Percentiles rank a stretch among this genome's conserved stretches.
These are phyloP conservation scores for Mormyrops attenuatus DNA, from an alignment of 2,797 vertebrate genomes.

Conservation along the genomic window DNA sequence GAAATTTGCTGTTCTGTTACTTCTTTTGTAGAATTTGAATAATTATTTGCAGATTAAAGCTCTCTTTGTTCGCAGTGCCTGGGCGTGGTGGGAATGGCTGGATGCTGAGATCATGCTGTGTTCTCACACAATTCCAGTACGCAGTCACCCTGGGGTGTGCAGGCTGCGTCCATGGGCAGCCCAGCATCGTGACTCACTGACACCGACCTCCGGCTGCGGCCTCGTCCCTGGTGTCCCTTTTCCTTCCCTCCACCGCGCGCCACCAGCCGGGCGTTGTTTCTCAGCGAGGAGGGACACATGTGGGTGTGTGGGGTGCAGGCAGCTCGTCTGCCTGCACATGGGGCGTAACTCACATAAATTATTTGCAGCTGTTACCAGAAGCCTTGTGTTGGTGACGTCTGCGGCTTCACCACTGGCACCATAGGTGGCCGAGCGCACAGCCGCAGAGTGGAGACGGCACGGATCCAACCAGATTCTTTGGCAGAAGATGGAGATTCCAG, in stretches of 20 bases:
- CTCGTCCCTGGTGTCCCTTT: not conserved
- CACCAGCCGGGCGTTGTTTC: not conserved
- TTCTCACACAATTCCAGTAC: not conserved
- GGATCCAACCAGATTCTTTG: constrained; percentile 35
- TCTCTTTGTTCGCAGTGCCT: not conserved
- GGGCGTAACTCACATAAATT: constrained; percentile 40
- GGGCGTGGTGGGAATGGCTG: not conserved
- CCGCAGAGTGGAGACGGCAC: constrained; percentile 8
- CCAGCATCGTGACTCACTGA: not conserved
- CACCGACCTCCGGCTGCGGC: not conserved
- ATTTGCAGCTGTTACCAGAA: constrained; percentile 45
- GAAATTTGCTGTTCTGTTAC: not conserved
- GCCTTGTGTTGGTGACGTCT: constrained; percentile 28
- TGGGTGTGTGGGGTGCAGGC: not conserved
- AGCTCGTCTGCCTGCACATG: not conserved
- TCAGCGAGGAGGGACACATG: not conserved
- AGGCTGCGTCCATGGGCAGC: not conserved
- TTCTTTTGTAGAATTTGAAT: not conserved
- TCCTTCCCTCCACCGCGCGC: not conserved
- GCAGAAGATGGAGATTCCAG: constrained; percentile 47
- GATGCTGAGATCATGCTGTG: not conserved
- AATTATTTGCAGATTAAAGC: not conserved
- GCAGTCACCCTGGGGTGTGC: not conserved
- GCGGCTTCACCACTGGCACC: constrained; percentile 29
- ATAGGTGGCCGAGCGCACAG: not conserved